Percentiles rank a stretch among this genome's conserved stretches.
Evolutionary conservation across 2,797 vertebrate species (phyloP).

Genomic region (Sebastes cheni): DNA sequence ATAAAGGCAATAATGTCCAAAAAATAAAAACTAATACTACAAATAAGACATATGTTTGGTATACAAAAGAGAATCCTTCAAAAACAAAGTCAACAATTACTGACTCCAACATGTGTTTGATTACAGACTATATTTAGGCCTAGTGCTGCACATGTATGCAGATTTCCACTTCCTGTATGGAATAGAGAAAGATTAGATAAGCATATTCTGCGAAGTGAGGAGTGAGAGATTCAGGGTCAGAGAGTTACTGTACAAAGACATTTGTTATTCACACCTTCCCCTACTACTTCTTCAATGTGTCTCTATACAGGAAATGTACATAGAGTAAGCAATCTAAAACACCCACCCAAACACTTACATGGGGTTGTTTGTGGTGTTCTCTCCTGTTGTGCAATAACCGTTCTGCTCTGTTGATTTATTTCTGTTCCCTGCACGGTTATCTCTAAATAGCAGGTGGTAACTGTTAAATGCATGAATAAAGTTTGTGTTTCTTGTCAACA

Average conservation of each 20-base stretch:
- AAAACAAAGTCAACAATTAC: neutral
- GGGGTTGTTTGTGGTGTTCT: slow-evolving; percentile 41
- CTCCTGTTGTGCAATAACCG: slow-evolving; percentile 55
- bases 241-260: slow-evolving; percentile 1
- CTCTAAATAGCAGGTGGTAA: slow-evolving; percentile 8
- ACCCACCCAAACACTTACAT: slow-evolving; percentile 30
- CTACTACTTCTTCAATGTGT: slow-evolving; percentile 11
- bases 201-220: neutral
- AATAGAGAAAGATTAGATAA: neutral
- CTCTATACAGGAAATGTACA: slow-evolving; percentile 29
- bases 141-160: neutral
- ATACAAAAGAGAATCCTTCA: neutral
- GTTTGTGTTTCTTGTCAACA: slow-evolving; percentile 10
- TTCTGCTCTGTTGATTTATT: slow-evolving; percentile 30
- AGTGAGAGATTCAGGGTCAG: neutral
- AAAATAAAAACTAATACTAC: neutral
- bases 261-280: slow-evolving; percentile 19
- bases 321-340: slow-evolving; percentile 8
- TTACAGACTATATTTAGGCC: neutral
- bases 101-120: neutral
- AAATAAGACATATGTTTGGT: neutral
- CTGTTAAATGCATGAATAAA: neutral
- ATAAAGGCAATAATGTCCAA: neutral
- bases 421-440: slow-evolving; percentile 31
- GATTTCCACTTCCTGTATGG: neutral